Evolutionary conservation across 2,888 invertebrate genomes (phyloP).

Genomic region (Tryphoninae sp.): DNA sequence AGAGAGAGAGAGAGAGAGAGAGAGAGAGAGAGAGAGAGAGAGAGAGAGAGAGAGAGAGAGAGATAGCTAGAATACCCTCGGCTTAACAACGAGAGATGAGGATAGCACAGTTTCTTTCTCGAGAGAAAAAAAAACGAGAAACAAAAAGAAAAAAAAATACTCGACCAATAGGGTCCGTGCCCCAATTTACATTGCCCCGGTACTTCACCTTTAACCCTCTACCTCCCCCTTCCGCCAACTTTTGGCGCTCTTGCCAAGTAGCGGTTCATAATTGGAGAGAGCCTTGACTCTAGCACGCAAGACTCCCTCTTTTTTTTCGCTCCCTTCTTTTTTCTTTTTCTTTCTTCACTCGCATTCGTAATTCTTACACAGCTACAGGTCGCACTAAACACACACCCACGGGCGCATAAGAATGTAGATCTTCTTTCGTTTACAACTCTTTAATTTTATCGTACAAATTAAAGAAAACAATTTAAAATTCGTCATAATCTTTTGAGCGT

Average conservation of each 20-base stretch:
- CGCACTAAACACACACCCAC: neutral
- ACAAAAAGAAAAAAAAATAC: neutral
- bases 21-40: too few species aligned
- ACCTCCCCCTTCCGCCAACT: neutral
- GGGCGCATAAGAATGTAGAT: neutral
- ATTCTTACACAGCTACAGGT: neutral
- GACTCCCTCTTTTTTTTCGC: slow-evolving; percentile 24
- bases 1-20: slow-evolving; percentile 28
- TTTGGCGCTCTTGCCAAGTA: slow-evolving; percentile 51
- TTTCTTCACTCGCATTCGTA: neutral
- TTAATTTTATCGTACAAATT: neutral
- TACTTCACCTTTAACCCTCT: slow-evolving; percentile 45
- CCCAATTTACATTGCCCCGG: slow-evolving; percentile 47
- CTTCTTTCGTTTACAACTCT: neutral
- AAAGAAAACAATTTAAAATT: neutral
- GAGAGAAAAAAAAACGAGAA: neutral
- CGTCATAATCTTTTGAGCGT: neutral
- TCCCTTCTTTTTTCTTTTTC: neutral
- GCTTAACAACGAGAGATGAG: slow-evolving; percentile 20
- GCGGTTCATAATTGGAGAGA: slow-evolving; percentile 58
- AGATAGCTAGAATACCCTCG: neutral
- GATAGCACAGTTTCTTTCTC: slow-evolving; percentile 6
- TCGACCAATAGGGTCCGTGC: slow-evolving; percentile 33
- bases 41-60: neutral
- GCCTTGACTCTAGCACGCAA: slow-evolving; percentile 43